phyloP scores from a whole-genome alignment of 2,797 vertebrate genomes.

The Pagetopsis macropterus region DNA sequence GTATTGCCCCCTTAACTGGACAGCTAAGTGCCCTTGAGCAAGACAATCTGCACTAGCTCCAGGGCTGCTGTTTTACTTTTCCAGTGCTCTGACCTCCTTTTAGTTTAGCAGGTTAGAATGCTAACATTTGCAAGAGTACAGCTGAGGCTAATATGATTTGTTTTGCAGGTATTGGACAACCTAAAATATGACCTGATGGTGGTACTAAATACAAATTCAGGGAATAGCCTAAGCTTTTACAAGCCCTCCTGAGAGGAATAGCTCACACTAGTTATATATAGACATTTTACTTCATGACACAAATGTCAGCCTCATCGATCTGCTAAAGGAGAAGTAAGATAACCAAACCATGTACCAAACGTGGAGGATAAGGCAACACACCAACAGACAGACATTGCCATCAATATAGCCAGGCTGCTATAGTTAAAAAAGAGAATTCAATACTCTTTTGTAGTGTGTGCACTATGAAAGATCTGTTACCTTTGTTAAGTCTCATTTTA shows the following conservation, averaged over 20 bases:
- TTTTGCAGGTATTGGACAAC: background rate
- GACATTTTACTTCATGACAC: background rate
- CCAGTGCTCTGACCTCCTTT: constrained; percentile 2
- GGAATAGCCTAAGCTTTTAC: background rate
- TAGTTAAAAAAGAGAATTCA: background rate
- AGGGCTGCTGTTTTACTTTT: background rate
- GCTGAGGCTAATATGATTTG: background rate
- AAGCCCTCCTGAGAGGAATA: too few species aligned
- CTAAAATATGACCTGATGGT: background rate
- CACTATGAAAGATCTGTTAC: background rate
- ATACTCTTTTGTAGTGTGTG: background rate
- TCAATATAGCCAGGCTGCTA: background rate
- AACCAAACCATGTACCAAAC: background rate
- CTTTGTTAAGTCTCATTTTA: constrained; percentile 17
- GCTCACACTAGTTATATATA: background rate
- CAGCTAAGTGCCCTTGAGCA: constrained; percentile 13
- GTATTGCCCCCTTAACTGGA: constrained; percentile 1
- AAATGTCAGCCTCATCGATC: background rate
- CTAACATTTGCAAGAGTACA: background rate
- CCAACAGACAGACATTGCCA: background rate
- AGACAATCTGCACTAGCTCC: background rate
- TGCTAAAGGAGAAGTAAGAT: background rate
- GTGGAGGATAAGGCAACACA: background rate
- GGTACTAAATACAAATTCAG: background rate
- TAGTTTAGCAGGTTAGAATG: background rate